Percentiles rank a stretch among this genome's conserved stretches.
These are phyloP conservation scores for Melikaiella ostensackeni DNA, from an alignment of 2,888 invertebrate genomes.

Conservation along the genomic window DNA sequence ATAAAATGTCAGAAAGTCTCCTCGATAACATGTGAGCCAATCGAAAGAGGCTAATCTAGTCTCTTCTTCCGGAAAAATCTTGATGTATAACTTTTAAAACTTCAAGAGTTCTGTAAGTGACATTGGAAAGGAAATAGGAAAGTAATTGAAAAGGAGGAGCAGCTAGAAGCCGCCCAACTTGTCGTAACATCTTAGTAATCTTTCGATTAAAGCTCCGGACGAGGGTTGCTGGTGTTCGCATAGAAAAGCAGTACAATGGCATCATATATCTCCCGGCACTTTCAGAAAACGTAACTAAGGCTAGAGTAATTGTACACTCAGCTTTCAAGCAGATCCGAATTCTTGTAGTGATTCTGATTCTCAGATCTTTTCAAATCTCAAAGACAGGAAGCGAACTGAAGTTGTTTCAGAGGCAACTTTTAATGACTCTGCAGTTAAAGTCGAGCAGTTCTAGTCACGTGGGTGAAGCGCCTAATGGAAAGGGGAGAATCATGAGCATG, in stretches of 20 bases:
- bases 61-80: background rate
- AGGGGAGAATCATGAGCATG: no score
- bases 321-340: conserved; percentile 5
- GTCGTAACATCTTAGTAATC: conserved; percentile 40
- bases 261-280: conserved; percentile 20
- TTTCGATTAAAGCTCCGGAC: conserved; percentile 37
- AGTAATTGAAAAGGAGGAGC: conserved; percentile 35
- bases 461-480: no score
- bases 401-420: no score
- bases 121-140: conserved; percentile 19
- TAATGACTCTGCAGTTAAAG: no score
- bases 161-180: conserved; percentile 38
- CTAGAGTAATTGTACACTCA: background rate
- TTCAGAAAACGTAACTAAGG: conserved; percentile 7
- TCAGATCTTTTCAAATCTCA: no score
- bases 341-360: background rate
- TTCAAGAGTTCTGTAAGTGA: conserved; percentile 25
- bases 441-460: no score
- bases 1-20: no score
- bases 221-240: conserved; percentile 13
- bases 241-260: conserved; percentile 18
- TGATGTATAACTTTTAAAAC: conserved; percentile 2
- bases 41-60: background rate
- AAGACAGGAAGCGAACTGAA: no score
- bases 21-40: background rate